Percentiles rank a stretch among this genome's conserved stretches.
Evolutionary conservation across 2,113 vertebrate species (phyloP).

Genomic region (Petaurus breviceps): DNA sequence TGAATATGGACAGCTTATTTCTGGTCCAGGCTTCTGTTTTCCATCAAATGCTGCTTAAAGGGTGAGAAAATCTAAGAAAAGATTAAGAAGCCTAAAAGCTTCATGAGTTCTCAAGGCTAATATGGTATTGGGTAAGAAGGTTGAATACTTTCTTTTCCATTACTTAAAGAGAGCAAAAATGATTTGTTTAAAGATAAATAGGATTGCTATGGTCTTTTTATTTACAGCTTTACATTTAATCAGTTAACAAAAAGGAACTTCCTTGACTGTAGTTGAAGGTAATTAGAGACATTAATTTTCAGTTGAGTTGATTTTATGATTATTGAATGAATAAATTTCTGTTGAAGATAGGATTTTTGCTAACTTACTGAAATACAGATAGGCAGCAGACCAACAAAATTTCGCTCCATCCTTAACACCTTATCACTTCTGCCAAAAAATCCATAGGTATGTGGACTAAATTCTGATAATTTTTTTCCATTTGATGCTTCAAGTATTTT

Average conservation of each 20-base stretch:
- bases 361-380: background rate
- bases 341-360: background rate
- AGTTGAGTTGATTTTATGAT: background rate
- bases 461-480: background rate
- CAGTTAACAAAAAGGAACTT: background rate
- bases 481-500: background rate
- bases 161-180: background rate
- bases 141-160: background rate
- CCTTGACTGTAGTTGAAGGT: background rate
- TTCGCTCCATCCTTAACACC: background rate
- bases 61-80: slow-evolving; percentile 42
- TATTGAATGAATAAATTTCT: background rate
- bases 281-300: background rate
- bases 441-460: background rate
- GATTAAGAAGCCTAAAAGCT: background rate
- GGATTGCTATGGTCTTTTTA: background rate
- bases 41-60: slow-evolving; percentile 62
- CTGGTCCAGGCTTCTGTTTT: slow-evolving; percentile 58
- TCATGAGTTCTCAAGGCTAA: background rate
- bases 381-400: background rate
- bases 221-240: background rate
- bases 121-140: background rate
- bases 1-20: slow-evolving; percentile 70
- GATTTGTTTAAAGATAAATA: background rate
- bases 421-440: background rate